Conservation (phyloP, 2,113 vertebrate species). For the Syngnathus typhle region DNA sequence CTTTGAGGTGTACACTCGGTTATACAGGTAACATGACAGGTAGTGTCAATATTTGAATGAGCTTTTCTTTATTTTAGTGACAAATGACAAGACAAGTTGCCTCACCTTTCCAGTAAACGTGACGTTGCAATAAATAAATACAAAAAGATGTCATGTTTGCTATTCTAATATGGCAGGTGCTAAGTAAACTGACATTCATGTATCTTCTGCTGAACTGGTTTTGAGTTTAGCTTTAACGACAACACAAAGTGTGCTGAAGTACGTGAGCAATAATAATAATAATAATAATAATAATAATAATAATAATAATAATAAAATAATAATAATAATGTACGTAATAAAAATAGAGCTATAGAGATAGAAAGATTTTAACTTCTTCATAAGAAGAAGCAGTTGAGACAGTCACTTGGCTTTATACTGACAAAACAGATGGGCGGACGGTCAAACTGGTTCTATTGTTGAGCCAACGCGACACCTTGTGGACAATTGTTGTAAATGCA, state of each 20-base stretch:
- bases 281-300: background rate
- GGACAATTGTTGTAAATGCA: slow-evolving; percentile 25
- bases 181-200: background rate
- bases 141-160: slow-evolving; percentile 13
- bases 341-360: too few species aligned
- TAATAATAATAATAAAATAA: too few species aligned
- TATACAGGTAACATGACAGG: slow-evolving; percentile 4
- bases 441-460: background rate
- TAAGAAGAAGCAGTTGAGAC: too few species aligned
- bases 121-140: slow-evolving; percentile 5
- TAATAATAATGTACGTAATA: background rate
- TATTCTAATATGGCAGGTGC: slow-evolving; percentile 2
- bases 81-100: background rate
- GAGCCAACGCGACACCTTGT: slow-evolving; percentile 50
- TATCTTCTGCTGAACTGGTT: background rate
- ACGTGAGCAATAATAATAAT: background rate
- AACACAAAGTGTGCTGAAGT: background rate
- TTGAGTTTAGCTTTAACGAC: background rate
- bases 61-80: slow-evolving; percentile 4
- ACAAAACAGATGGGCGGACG: too few species aligned
- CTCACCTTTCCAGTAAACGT: slow-evolving; percentile 1
- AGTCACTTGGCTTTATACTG: too few species aligned
- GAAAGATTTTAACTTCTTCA: too few species aligned
- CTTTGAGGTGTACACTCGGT: background rate
- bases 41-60: slow-evolving; percentile 28